Evolutionary conservation across 2,888 invertebrate genomes (phyloP).

Genomic region (Tyria jacobaeae): DNA sequence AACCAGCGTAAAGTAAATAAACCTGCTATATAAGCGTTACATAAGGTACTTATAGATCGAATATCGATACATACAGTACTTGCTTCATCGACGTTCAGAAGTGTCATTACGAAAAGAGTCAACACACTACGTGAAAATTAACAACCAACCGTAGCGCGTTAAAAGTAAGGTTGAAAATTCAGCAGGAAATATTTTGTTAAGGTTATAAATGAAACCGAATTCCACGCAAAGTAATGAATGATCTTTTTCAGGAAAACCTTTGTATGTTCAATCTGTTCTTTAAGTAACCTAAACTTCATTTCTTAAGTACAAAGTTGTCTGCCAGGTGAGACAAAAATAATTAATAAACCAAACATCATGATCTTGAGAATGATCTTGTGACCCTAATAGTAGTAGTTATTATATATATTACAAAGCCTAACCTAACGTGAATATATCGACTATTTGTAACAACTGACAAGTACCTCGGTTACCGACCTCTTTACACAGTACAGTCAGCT

Average conservation of each 20-base stretch:
- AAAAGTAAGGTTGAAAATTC: constrained; percentile 16
- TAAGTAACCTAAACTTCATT: no score
- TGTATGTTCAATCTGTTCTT: constrained; percentile 44
- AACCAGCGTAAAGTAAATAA: background rate
- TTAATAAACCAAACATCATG: no score
- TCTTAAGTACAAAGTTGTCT: background rate
- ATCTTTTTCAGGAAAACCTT: constrained; percentile 41
- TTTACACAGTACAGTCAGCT: no score
- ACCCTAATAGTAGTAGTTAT: no score
- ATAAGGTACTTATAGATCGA: constrained; percentile 37
- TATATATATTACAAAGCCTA: no score
- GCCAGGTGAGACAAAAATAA: background rate
- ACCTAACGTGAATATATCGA: no score
- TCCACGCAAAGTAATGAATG: constrained; percentile 34
- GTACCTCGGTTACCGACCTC: no score
- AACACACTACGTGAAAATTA: background rate
- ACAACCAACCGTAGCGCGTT: background rate
- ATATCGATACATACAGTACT: constrained; percentile 30
- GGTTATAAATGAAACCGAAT: constrained; percentile 19
- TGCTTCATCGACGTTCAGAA: constrained; percentile 10
- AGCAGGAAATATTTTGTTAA: constrained; percentile 3
- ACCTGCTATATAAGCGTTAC: constrained; percentile 12
- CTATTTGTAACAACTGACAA: no score
- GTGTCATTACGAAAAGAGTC: constrained; percentile 10
- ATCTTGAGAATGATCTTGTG: no score